Percentiles rank a stretch among this genome's conserved stretches.
phyloP scores from a whole-genome alignment of 2,797 vertebrate genomes.

The Myiotriccus ornatus region DNA sequence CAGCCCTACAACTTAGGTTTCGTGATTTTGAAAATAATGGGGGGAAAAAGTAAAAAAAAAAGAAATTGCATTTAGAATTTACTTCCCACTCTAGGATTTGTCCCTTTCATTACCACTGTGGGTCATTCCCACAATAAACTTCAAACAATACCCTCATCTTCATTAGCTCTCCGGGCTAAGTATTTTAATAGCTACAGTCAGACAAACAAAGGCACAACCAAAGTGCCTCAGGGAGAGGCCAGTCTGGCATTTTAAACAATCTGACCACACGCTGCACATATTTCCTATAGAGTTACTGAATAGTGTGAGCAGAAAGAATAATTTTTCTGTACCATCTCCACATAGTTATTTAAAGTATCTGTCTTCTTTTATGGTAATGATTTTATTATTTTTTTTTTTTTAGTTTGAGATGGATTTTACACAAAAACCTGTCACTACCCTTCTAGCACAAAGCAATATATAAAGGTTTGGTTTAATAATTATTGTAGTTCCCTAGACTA shows the following conservation, averaged over 20 bases:
- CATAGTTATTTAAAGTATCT: slow-evolving; percentile 10
- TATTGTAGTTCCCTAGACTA: slow-evolving; percentile 23
- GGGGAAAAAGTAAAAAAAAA: not conserved
- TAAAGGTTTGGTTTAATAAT: slow-evolving; percentile 57
- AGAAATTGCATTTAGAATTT: not conserved
- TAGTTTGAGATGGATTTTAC: slow-evolving; percentile 40
- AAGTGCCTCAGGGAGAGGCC: not conserved
- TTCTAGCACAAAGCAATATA: slow-evolving; percentile 17
- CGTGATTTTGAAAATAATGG: not conserved
- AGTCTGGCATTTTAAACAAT: not conserved
- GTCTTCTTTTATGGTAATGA: slow-evolving; percentile 7
- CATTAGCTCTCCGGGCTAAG: not conserved
- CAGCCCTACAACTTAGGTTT: not conserved
- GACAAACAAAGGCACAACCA: slow-evolving; percentile 4
- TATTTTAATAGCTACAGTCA: not conserved
- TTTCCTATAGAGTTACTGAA: not conserved
- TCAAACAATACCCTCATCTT: not conserved
- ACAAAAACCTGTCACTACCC: slow-evolving; percentile 1
- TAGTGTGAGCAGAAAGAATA: not conserved
- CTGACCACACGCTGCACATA: not conserved
- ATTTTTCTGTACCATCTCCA: not conserved
- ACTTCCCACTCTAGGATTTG: not conserved
- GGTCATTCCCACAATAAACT: not conserved
- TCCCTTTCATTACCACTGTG: not conserved
- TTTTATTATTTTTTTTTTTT: slow-evolving; percentile 1